These are phyloP conservation scores for Epirrhoe alternata DNA, from an alignment of 2,888 invertebrate species.

Conservation along the genomic window DNA sequence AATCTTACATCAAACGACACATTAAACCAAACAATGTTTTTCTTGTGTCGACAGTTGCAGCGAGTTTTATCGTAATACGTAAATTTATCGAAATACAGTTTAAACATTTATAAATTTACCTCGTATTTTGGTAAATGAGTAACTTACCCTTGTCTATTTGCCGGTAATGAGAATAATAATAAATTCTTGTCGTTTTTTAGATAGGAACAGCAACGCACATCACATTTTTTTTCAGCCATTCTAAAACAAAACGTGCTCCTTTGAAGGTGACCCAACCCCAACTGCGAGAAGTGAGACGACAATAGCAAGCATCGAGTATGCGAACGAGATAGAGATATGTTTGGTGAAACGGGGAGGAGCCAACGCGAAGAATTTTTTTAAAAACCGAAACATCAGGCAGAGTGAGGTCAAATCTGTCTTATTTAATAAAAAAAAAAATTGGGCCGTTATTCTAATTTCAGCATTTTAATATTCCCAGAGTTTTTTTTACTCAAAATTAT, in stretches of 20 bases:
- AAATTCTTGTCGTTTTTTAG: background rate
- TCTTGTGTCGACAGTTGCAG: too few species aligned
- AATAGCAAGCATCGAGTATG: conserved; percentile 2
- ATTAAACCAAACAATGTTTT: too few species aligned
- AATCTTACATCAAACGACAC: too few species aligned
- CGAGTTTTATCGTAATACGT: too few species aligned
- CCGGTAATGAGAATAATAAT: conserved; percentile 16
- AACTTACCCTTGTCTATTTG: conserved; percentile 17
- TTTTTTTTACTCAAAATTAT: too few species aligned
- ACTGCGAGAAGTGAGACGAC: conserved; percentile 11
- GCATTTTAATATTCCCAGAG: too few species aligned
- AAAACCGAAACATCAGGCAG: too few species aligned
- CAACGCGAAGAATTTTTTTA: background rate
- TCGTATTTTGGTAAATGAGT: background rate
- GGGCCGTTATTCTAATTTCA: too few species aligned
- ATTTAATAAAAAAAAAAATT: too few species aligned
- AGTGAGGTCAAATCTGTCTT: too few species aligned
- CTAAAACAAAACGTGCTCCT: conserved; percentile 1
- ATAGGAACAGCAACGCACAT: conserved; percentile 1
- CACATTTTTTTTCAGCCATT: conserved; percentile 10
- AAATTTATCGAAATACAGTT: too few species aligned
- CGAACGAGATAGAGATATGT: conserved; percentile 2
- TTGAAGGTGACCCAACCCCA: background rate
- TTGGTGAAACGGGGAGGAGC: conserved; percentile 1
- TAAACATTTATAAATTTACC: background rate